Base-by-base conservation (phyloP, 2,797 vertebrate species). In the Clarias platycephalus region DNA sequence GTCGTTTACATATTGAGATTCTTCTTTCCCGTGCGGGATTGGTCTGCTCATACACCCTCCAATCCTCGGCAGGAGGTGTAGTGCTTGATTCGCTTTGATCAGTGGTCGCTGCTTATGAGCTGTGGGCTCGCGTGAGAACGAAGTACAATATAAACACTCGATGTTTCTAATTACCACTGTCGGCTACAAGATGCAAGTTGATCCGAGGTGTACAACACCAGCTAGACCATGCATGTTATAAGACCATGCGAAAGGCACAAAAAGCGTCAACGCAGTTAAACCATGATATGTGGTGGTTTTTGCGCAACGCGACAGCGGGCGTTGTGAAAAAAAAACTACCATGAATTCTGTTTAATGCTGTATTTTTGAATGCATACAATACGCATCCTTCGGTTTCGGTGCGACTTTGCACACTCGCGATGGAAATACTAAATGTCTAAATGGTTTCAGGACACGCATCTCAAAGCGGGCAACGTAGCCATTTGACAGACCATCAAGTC, bases 1-100 rank as follows among this genome's bases (percentile, higher is more conserved):
- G 85, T 94, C 94, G 95, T 97, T 96, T 96, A 95, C 96, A 96
- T 96, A 95, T 94, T 95, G 94, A 96, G 95, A 96, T 94, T 93
- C 86, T 92, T 92, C 93, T 84, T 93, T 95, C 93, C 93, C 95
- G 94, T 92, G 93, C 68, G 89, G 80, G 91, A 89, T 90, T 88
- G 87, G 83, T 83, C 93, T 93, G 93, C 93, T 92, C 90, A 91
- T 81, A 67, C 84, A 62, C 76, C 75, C 92, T 93, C 93, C 92
- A 80, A 66, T 28, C 40, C 58, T 40, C 94, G 89, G 91, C 91
- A 95, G 94, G 92, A 92, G 93, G 93, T 85, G 86, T 91, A 90
- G 93, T 89, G 93, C 94, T 95, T 91, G 88, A 92, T 95, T 94
- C 77, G 93, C 95, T 96, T 95, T 96, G 96, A 97, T 97, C 96